A percentile compares a stretch with the other conserved stretches of the same genome.
Conservation (phyloP, 2,113 vertebrate species). For the Gila orcuttii region DNA sequence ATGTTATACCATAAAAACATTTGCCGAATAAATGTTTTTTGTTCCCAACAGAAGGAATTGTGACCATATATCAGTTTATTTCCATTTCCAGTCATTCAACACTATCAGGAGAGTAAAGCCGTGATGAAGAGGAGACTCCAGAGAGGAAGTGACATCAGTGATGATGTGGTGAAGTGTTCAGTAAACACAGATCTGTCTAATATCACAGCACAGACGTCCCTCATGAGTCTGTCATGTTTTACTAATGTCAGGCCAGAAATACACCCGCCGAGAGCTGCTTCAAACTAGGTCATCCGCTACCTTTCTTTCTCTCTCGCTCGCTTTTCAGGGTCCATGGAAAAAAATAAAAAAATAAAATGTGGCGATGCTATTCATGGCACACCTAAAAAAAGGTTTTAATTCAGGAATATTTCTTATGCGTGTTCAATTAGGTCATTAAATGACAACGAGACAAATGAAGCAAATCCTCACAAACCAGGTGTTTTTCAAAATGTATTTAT, state of each 20-base stretch:
- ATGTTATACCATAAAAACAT: too few relatives aligned
- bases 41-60: too few relatives aligned
- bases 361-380: constrained; percentile 31
- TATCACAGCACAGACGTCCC: constrained; percentile 30
- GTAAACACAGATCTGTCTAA: neutral
- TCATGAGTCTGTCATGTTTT: constrained; percentile 59
- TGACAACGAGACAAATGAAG: neutral
- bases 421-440: constrained; percentile 45
- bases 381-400: constrained; percentile 14
- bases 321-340: constrained; percentile 36
- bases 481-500: constrained; percentile 95
- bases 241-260: constrained; percentile 63
- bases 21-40: too few relatives aligned
- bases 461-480: neutral
- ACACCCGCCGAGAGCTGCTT: constrained; percentile 53
- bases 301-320: constrained; percentile 10
- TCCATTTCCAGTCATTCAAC: neutral
- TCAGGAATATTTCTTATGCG: constrained; percentile 29
- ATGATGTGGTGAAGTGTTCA: neutral
- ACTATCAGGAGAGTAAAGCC: neutral
- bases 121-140: neutral
- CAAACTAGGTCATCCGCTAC: constrained; percentile 58
- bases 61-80: neutral
- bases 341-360: constrained; percentile 37
- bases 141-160: constrained; percentile 10